phyloP scores from a whole-genome alignment of 2,888 invertebrate species.

The Morpho helenor region DNA sequence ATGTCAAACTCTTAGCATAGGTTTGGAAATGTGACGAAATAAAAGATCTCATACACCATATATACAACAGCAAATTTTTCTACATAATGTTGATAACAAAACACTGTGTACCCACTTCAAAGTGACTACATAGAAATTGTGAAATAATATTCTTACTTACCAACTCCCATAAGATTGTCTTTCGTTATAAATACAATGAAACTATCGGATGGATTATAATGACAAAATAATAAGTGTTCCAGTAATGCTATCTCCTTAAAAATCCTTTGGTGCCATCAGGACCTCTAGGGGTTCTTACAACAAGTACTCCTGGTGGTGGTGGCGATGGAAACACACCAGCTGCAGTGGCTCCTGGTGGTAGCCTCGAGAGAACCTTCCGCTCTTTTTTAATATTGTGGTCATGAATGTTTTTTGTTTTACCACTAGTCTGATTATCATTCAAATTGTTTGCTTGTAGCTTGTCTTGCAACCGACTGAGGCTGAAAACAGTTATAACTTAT shows the following conservation, averaged over 20 bases:
- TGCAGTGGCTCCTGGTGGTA: slow-evolving; percentile 56
- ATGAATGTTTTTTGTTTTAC: slow-evolving; percentile 51
- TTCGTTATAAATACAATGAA: slow-evolving; percentile 15
- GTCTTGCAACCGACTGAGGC: slow-evolving; percentile 64
- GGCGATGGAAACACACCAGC: slow-evolving; percentile 64
- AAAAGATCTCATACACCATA: no score
- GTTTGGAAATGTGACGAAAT: no score
- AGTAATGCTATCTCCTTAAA: slow-evolving; percentile 62
- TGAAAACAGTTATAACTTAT: slow-evolving; percentile 29
- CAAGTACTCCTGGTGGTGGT: slow-evolving; percentile 67
- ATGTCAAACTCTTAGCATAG: no score
- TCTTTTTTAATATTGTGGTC: slow-evolving; percentile 65
- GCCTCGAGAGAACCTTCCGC: slow-evolving; percentile 58
- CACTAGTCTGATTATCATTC: slow-evolving; percentile 49
- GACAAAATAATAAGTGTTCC: slow-evolving; percentile 15
- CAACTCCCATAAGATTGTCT: slow-evolving; percentile 13
- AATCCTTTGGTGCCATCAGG: slow-evolving; percentile 86
- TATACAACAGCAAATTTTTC: no score
- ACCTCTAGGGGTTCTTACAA: slow-evolving; percentile 87
- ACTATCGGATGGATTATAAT: slow-evolving; percentile 23
- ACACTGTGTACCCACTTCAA: no score
- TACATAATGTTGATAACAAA: no score
- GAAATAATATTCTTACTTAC: slow-evolving; percentile 17
- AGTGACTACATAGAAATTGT: slow-evolving; percentile 15
- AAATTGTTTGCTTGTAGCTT: slow-evolving; percentile 67